Evolutionary conservation across 1,140 invertebrate genomes (phyloP), one percentile per base, ranked within the genome.

Genomic region (Aphelinus atriplicis): DNA sequence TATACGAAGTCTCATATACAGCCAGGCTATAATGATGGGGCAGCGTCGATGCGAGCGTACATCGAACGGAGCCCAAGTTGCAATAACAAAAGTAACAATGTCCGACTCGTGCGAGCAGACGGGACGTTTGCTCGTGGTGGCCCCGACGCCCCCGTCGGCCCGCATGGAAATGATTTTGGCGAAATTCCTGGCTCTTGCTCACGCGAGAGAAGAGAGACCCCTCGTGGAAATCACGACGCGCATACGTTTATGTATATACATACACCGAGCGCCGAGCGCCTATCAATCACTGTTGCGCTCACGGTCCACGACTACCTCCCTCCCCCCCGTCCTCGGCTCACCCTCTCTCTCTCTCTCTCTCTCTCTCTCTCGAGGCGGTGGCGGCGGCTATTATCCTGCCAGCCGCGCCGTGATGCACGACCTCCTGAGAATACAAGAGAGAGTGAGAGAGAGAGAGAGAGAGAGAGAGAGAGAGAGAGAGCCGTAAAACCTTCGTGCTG

Each of bases 381-480:
- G 78, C 80, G 78, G 79, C 77, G 80, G 84, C 84, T 82, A 86
- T 86, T 86, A 86, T 86, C 84, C 84, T 86, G 85, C 85, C 85
- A 86, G 82, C 80, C 83, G 82, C 78, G 80, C 7, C 26, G 82
- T 86, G 85, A 86, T 86, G 84, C 84, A 86, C 85, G 84, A 85
- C 85, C 85, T 82, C 84, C 83, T 53, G 53, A 60, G 77, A 62
- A 73, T 45, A 51, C n/a, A 43, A 67, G 50, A 42, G 50, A 73
- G 58, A 65, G 55, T 6, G 43, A 46, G 10, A 53, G 61, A 46
- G 7, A 64, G 48, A 64, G 26, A 10, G 47, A 7, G 57, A 26
- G 7, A 7, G 57, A 46, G 10, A 53, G 61, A 46, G 7, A 64
- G 48, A 26, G 26, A 26, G 26, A 26, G 26, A 26, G 26, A 26